Evolutionary conservation across 2,797 vertebrate genomes (phyloP).

Genomic region (Pagetopsis macropterus): DNA sequence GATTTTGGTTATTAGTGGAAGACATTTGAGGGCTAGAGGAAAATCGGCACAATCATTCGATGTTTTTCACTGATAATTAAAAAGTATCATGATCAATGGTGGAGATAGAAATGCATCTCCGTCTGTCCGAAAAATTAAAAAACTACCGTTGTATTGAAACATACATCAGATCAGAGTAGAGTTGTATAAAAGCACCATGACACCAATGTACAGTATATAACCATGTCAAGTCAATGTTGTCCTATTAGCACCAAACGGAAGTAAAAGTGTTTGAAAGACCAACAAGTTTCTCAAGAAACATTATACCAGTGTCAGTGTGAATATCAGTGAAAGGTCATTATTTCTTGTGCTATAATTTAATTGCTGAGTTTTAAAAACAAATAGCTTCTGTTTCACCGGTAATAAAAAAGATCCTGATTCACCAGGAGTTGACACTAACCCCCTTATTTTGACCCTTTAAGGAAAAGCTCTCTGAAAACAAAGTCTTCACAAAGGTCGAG

Average conservation of each 20-base stretch:
- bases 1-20: constrained; percentile 66
- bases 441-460: constrained; percentile 64
- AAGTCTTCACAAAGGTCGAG: constrained; percentile 61
- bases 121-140: constrained; percentile 35
- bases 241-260: constrained; percentile 75
- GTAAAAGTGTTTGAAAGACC: constrained; percentile 46
- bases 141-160: constrained; percentile 42
- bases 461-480: constrained; percentile 69
- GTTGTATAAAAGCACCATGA: constrained; percentile 73
- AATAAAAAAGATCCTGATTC: constrained; percentile 53
- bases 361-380: constrained; percentile 32
- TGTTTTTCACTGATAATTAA: constrained; percentile 32
- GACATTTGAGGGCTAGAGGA: constrained; percentile 61
- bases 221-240: constrained; percentile 52
- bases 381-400: constrained; percentile 53
- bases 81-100: constrained; percentile 34
- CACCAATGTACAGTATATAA: constrained; percentile 50
- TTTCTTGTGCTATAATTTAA: constrained; percentile 49
- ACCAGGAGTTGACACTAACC: constrained; percentile 51
- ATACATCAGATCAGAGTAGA: constrained; percentile 45
- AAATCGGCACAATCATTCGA: constrained; percentile 36
- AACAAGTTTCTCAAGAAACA: constrained; percentile 46
- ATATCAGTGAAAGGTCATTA: constrained; percentile 39
- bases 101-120: constrained; percentile 18
- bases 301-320: constrained; percentile 63